Evolutionary conservation across 1,140 invertebrate genomes (phyloP).

Genomic region (Andrena cerasifolii): DNA sequence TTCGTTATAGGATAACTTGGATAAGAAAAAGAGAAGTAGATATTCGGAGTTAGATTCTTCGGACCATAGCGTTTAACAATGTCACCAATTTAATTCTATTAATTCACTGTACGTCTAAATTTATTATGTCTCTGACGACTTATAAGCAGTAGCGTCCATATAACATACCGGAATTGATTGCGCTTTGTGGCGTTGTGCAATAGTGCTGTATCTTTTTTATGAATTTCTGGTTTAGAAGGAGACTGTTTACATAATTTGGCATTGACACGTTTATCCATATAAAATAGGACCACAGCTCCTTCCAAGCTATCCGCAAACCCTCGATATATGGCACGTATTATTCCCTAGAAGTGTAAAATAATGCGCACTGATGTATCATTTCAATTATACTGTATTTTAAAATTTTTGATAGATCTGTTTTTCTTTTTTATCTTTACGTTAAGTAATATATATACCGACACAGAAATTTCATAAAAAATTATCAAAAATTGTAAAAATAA

Average conservation of each 20-base stretch:
- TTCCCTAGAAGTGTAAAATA: slow-evolving; percentile 82
- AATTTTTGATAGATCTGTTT: slow-evolving; percentile 3
- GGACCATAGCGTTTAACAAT: too few species aligned
- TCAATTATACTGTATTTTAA: slow-evolving; percentile 1
- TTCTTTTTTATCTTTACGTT: neutral
- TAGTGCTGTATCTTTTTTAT: slow-evolving; percentile 77
- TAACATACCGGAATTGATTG: slow-evolving; percentile 82
- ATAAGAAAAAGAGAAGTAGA: too few species aligned
- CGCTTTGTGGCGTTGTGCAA: slow-evolving; percentile 77
- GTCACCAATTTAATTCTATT: too few species aligned
- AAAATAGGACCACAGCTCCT: slow-evolving; percentile 87
- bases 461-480: neutral
- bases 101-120: too few species aligned
- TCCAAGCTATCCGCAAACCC: slow-evolving; percentile 88
- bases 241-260: slow-evolving; percentile 83
- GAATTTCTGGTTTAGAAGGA: slow-evolving; percentile 80
- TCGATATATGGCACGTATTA: slow-evolving; percentile 84
- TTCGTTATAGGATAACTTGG: too few species aligned
- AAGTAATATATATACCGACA: slow-evolving; percentile 1
- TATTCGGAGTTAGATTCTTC: too few species aligned
- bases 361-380: slow-evolving; percentile 19
- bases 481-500: neutral
- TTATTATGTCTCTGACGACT: too few species aligned
- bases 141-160: too few species aligned
- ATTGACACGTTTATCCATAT: slow-evolving; percentile 88